These are phyloP conservation scores for Parapsyche elsis DNA, from an alignment of 1,140 invertebrate species.

Conservation along the genomic window DNA sequence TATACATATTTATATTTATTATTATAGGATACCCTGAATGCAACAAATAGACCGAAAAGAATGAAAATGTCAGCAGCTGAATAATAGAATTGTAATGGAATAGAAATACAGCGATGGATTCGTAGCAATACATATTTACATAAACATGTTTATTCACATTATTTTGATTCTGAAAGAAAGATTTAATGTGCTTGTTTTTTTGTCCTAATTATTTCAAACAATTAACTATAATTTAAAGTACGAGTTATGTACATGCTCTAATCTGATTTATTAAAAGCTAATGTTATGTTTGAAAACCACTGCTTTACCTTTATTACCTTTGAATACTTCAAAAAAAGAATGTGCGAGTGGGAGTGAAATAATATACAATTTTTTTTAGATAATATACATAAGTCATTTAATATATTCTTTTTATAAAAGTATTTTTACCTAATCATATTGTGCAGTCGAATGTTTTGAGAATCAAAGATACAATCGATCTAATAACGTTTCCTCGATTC, in stretches of 20 bases:
- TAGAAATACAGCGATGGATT: too few relatives aligned
- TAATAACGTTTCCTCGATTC: conserved; percentile 9
- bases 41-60: neutral
- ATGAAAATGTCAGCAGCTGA: neutral
- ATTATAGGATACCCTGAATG: conserved; percentile 22
- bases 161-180: too few relatives aligned
- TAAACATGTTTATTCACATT: too few relatives aligned
- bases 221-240: too few relatives aligned
- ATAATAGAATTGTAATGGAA: neutral
- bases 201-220: too few relatives aligned
- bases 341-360: neutral
- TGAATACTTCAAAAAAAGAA: too few relatives aligned
- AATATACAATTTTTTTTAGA: conserved; percentile 13
- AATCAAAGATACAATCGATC: conserved; percentile 15
- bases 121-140: too few relatives aligned
- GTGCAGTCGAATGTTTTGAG: conserved; percentile 29
- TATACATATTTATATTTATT: conserved; percentile 38
- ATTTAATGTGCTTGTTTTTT: too few relatives aligned
- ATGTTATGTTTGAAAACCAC: too few relatives aligned
- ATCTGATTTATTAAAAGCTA: too few relatives aligned
- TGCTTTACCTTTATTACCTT: too few relatives aligned
- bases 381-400: conserved; percentile 1
- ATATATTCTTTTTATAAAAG: conserved; percentile 29
- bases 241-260: too few relatives aligned
- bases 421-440: conserved; percentile 27